A percentile compares a stretch with the other conserved stretches of the same genome.
Conservation (phyloP, 2,888 invertebrate genomes). For the Raillietiella orientalis region DNA sequence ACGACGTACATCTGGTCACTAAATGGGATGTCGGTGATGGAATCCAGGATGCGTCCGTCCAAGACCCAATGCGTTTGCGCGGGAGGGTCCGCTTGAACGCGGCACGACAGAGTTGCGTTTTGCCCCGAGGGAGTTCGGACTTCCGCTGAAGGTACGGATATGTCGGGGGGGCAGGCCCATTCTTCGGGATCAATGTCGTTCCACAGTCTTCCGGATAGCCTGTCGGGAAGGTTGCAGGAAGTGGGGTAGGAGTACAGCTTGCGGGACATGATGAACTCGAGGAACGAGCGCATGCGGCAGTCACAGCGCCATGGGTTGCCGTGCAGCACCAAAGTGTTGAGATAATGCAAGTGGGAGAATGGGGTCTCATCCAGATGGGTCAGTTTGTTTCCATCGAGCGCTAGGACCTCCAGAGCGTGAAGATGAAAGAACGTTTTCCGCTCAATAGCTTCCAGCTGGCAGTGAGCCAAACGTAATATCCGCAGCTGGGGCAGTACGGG, state of each 20-base stretch:
- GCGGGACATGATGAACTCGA: slow-evolving; percentile 45
- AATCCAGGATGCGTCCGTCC: slow-evolving; percentile 7
- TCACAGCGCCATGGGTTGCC: slow-evolving; percentile 74
- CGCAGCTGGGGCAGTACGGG: slow-evolving; percentile 44
- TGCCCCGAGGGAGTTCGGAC: slow-evolving; percentile 7
- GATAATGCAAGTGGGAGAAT: slow-evolving; percentile 32
- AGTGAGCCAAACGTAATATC: slow-evolving; percentile 43
- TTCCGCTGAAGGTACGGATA: slow-evolving; percentile 12
- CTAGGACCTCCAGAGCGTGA: slow-evolving; percentile 32
- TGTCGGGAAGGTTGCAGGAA: slow-evolving; percentile 30
- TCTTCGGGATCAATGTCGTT: slow-evolving; percentile 33
- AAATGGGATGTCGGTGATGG: slow-evolving; percentile 7
- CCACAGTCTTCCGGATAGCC: slow-evolving; percentile 36
- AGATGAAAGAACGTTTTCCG: slow-evolving; percentile 40
- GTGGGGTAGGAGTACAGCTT: slow-evolving; percentile 37
- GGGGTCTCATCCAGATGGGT: slow-evolving; percentile 29
- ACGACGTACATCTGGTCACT: slow-evolving; percentile 4
- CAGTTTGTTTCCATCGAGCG: slow-evolving; percentile 45
- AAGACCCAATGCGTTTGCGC: slow-evolving; percentile 7
- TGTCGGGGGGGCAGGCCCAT: slow-evolving; percentile 49
- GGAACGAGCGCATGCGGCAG: slow-evolving; percentile 46
- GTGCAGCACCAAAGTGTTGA: slow-evolving; percentile 45
- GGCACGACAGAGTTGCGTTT: slow-evolving; percentile 10
- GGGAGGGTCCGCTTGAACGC: slow-evolving; percentile 7
- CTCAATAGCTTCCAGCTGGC: slow-evolving; percentile 37